phyloP scores from a whole-genome alignment of 53 echinoderm and acorn worm genomes.

The Arbacia lixula region DNA sequence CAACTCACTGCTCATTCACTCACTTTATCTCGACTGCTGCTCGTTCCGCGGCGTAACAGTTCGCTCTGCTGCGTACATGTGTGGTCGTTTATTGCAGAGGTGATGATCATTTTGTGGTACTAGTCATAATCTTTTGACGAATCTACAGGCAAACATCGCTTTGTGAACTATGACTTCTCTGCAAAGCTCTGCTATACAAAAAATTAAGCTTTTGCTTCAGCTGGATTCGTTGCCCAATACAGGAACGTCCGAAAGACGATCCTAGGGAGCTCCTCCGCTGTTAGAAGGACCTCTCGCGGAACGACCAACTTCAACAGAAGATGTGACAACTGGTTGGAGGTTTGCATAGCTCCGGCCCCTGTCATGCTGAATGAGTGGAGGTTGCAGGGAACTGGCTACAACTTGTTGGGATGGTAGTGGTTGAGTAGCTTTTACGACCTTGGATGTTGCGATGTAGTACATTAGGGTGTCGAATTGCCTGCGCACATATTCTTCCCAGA shows the following conservation, averaged over 20 bases:
- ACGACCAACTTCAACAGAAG: background rate
- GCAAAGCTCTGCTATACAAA: too few species aligned
- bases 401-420: slow-evolving; percentile 3
- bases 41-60: too few species aligned
- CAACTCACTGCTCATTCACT: too few species aligned
- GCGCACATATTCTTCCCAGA: background rate
- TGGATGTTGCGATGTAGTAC: slow-evolving; percentile 32
- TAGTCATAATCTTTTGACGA: too few species aligned
- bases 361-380: slow-evolving; percentile 34
- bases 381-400: slow-evolving; percentile 8
- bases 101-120: too few species aligned
- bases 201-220: too few species aligned
- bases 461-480: slow-evolving; percentile 33
- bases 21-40: too few species aligned
- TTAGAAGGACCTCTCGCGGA: slow-evolving; percentile 7
- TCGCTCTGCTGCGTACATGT: too few species aligned
- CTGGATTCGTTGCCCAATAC: slow-evolving; percentile 31
- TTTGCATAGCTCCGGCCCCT: slow-evolving; percentile 10
- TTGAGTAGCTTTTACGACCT: slow-evolving; percentile 19
- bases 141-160: too few species aligned
- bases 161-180: too few species aligned
- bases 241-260: slow-evolving; percentile 24
- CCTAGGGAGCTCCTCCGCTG: slow-evolving; percentile 20
- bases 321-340: slow-evolving; percentile 20
- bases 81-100: too few species aligned